phyloP scores from a whole-genome alignment of 2,113 vertebrate genomes.

The Elephas maximus region DNA sequence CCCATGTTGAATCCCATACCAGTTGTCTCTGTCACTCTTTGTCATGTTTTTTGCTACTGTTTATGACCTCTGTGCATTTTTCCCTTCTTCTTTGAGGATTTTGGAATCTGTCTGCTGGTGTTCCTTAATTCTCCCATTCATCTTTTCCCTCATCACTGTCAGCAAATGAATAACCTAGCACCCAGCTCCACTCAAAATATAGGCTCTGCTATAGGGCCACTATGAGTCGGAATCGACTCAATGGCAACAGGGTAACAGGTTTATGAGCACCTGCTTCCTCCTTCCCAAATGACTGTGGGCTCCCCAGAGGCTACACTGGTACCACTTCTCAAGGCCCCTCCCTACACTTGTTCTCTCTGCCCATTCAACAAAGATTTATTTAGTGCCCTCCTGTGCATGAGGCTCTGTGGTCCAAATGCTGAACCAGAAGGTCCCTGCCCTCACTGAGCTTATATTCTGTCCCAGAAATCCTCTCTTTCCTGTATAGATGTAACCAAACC shows the following conservation, averaged over 20 bases:
- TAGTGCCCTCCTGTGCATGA: too few species aligned
- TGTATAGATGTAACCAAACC: not conserved
- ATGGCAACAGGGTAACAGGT: too few species aligned
- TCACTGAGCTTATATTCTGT: not conserved
- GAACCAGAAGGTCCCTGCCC: not conserved
- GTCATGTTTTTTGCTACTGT: not conserved
- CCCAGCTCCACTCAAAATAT: rapidly evolving
- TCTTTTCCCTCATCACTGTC: not conserved
- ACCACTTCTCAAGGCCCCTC: too few species aligned
- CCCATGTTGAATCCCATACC: not conserved
- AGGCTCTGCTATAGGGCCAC: too few species aligned
- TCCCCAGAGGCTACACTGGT: not conserved
- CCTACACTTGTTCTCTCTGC: not conserved
- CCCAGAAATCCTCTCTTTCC: not conserved
- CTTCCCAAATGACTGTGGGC: not conserved
- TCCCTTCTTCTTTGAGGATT: not conserved
- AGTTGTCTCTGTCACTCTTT: not conserved
- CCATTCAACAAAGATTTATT: rapidly evolving
- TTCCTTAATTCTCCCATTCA: not conserved
- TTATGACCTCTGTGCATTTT: not conserved
- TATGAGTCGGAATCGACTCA: too few species aligned
- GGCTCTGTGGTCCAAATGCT: not conserved
- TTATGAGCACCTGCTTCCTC: rapidly evolving
- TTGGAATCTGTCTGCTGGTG: not conserved
- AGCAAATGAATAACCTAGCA: not conserved